Evolutionary conservation across 2,888 invertebrate genomes (phyloP).

Genomic region (Falcaria lacertinaria): DNA sequence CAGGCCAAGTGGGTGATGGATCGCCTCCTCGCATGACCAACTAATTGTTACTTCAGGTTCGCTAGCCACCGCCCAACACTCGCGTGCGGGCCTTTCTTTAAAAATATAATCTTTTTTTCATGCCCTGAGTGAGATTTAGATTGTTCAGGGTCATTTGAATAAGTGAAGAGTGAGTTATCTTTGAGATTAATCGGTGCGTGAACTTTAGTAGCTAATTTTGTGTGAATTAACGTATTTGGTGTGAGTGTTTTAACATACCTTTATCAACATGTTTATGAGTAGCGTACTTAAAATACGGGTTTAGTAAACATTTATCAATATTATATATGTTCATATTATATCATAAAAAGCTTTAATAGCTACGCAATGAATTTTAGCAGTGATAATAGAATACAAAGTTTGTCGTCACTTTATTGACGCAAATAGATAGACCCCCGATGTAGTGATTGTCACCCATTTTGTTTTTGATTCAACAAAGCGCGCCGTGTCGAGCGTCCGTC

Average conservation of each 20-base stretch:
- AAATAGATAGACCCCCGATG: conserved; percentile 18
- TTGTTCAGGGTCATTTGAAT: conserved; percentile 11
- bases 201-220: not conserved
- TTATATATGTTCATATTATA: too few species aligned
- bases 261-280: too few species aligned
- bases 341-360: too few species aligned
- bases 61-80: conserved; percentile 40
- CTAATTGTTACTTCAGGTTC: conserved; percentile 73
- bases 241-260: too few species aligned
- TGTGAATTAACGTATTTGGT: too few species aligned
- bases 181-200: not conserved
- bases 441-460: conserved; percentile 43
- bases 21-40: conserved; percentile 71
- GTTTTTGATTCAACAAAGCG: conserved; percentile 66
- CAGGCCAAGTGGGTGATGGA: conserved; percentile 71
- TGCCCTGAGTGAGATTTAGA: conserved; percentile 36
- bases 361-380: too few species aligned
- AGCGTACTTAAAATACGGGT: too few species aligned
- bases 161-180: conserved; percentile 1
- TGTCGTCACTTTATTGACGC: conserved; percentile 11
- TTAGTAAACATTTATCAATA: too few species aligned
- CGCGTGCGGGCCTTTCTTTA: conserved; percentile 62
- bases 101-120: conserved; percentile 58
- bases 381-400: conserved; percentile 9
- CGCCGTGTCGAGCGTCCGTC: conserved; percentile 36